Conservation (phyloP, 2,888 invertebrate species). For the Cristatella mucedo region DNA sequence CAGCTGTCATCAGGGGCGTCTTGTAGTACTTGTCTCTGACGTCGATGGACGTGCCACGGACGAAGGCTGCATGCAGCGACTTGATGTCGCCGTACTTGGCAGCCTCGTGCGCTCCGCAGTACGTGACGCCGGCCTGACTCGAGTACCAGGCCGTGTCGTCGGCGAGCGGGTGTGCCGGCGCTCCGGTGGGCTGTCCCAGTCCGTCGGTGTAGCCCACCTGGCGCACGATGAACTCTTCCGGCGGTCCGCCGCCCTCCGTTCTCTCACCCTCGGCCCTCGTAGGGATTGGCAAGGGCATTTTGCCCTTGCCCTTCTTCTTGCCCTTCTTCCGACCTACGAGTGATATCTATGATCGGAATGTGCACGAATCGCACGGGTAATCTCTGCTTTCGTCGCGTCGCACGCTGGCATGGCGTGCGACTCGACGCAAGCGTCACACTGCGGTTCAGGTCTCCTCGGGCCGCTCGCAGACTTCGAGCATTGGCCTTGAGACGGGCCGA, state of each 20-base stretch:
- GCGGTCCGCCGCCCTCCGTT: constrained; percentile 32
- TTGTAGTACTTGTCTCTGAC: constrained; percentile 37
- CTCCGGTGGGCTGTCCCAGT: constrained; percentile 28
- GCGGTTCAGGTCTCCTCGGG: no score
- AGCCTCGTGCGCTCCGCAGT: constrained; percentile 34
- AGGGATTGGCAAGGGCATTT: constrained; percentile 36
- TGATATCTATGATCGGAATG: no score
- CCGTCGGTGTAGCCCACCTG: constrained; percentile 35
- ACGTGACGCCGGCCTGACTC: constrained; percentile 27
- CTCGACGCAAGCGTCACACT: no score
- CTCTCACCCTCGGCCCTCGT: constrained; percentile 28
- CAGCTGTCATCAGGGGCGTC: constrained; percentile 38
- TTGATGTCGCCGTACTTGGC: constrained; percentile 31
- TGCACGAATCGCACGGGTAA: no score
- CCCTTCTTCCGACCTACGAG: no score
- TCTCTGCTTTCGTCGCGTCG: no score
- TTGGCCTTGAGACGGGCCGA: no score
- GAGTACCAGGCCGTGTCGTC: constrained; percentile 38
- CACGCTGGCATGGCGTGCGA: no score
- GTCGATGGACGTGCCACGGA: constrained; percentile 26
- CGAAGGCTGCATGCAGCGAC: constrained; percentile 29
- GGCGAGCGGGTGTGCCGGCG: constrained; percentile 33
- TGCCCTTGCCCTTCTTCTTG: constrained; percentile 33
- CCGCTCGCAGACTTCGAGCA: no score
- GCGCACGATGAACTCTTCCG: constrained; percentile 27